Evolutionary conservation across 2,113 vertebrate species (phyloP).

Genomic region (Ardeotis arabs): DNA sequence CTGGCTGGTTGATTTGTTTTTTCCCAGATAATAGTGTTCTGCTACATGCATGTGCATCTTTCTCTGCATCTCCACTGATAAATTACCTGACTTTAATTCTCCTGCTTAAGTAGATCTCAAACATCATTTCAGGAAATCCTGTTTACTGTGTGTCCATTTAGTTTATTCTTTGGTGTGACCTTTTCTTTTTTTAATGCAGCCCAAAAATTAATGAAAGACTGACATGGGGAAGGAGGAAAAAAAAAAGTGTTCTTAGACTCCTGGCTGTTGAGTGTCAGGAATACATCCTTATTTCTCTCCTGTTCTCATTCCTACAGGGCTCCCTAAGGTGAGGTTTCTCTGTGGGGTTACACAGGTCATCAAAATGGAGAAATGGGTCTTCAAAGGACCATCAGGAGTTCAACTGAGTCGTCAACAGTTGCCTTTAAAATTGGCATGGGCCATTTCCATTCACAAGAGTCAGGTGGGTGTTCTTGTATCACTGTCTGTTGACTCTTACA

Average conservation of each 20-base stretch:
- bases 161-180: too few species aligned
- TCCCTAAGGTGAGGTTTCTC: constrained; percentile 89
- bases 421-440: constrained; percentile 95
- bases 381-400: constrained; percentile 83
- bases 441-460: constrained; percentile 98
- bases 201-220: neutral
- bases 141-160: neutral
- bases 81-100: neutral
- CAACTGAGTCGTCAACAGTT: constrained; percentile 90
- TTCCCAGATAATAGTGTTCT: neutral
- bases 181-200: neutral
- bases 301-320: constrained; percentile 59
- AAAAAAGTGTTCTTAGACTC: neutral
- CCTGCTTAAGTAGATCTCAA: neutral
- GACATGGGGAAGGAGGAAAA: neutral
- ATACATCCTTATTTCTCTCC: neutral
- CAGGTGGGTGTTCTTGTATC: constrained; percentile 77
- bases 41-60: neutral
- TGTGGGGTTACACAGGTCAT: constrained; percentile 86
- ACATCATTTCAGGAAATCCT: neutral
- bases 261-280: neutral
- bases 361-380: constrained; percentile 86
- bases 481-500: neutral
- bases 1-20: neutral
- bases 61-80: neutral